Conservation (phyloP, 2,113 vertebrate genomes). For the Onychostoma macrolepis region DNA sequence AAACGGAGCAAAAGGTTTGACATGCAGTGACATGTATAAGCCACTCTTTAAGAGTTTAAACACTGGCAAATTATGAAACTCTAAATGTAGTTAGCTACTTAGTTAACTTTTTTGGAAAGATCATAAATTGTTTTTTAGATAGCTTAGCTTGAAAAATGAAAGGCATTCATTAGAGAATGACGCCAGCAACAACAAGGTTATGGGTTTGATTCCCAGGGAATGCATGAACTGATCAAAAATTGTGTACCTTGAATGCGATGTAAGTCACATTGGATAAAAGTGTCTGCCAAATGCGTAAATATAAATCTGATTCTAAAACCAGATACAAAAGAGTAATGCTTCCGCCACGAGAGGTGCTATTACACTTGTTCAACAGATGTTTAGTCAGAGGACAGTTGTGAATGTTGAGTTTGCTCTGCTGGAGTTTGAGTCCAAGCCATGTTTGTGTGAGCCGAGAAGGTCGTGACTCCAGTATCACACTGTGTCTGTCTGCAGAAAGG, state of each 20-base stretch:
- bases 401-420: constrained; percentile 12
- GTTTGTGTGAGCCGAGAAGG: constrained; percentile 29
- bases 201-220: background rate
- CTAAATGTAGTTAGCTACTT: background rate
- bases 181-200: background rate
- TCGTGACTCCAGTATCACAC: constrained; percentile 50
- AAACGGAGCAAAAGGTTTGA: background rate
- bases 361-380: constrained; percentile 1
- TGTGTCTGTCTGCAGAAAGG: constrained; percentile 41
- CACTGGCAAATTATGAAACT: background rate
- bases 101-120: background rate
- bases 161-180: background rate
- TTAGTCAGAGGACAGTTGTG: constrained; percentile 11
- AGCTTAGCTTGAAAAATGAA: background rate
- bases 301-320: background rate
- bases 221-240: background rate
- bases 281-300: background rate
- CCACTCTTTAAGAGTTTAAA: background rate
- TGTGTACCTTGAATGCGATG: background rate
- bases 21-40: background rate
- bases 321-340: background rate
- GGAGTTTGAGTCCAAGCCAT: constrained; percentile 17
- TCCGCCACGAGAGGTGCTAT: background rate
- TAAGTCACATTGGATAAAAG: background rate
- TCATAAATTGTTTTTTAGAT: background rate